Conservation (phyloP, 1,140 invertebrate species). For the Sipha flava region DNA sequence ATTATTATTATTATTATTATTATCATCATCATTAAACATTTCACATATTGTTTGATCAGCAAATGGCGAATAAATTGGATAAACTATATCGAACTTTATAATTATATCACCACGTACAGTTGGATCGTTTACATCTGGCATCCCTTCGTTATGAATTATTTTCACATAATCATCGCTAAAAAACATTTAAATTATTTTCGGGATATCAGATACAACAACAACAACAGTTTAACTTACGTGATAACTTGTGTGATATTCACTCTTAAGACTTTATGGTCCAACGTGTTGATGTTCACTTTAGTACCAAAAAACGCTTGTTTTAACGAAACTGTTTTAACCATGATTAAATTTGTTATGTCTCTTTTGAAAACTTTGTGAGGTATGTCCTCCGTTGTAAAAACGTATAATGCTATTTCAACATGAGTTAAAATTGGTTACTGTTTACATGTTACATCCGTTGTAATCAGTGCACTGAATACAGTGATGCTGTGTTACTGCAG, state of each 20-base stretch:
- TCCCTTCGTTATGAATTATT: constrained; percentile 52
- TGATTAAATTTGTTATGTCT: constrained; percentile 61
- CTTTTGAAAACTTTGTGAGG: constrained; percentile 67
- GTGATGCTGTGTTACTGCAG: too few relatives aligned
- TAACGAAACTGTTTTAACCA: constrained; percentile 51
- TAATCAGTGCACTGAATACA: too few relatives aligned
- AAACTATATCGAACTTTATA: constrained; percentile 50
- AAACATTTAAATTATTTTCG: constrained; percentile 35
- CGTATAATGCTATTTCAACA: constrained; percentile 36
- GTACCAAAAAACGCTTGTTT: constrained; percentile 59
- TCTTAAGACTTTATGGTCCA: constrained; percentile 58
- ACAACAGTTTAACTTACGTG: constrained; percentile 42
- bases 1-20: too few relatives aligned
- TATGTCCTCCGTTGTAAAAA: constrained; percentile 75
- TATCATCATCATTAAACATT: background rate
- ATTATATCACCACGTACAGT: constrained; percentile 48
- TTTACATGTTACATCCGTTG: too few relatives aligned
- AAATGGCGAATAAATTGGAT: constrained; percentile 48
- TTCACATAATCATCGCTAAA: constrained; percentile 54
- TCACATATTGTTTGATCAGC: background rate
- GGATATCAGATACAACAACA: too few relatives aligned
- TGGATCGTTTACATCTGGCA: constrained; percentile 50
- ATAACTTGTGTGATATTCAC: constrained; percentile 62
- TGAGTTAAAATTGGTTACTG: background rate
- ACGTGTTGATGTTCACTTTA: constrained; percentile 53